Conservation (phyloP, 2,113 vertebrate genomes). For the Morone chrysops region DNA sequence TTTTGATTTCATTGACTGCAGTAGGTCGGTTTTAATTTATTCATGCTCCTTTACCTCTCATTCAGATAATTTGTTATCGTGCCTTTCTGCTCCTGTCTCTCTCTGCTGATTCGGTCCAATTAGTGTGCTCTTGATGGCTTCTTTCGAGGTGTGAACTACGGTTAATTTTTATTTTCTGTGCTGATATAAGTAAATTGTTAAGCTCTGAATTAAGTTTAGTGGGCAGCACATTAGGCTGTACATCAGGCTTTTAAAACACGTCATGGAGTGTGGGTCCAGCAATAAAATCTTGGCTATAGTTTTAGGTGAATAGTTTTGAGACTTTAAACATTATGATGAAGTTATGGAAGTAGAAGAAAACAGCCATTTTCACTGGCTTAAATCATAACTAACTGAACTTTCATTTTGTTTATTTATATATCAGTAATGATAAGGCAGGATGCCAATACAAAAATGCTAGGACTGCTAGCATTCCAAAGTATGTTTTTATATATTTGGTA, state of each 20-base stretch:
- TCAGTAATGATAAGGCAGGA: constrained; percentile 1
- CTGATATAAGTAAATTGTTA: constrained; percentile 25
- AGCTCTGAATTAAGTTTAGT: neutral
- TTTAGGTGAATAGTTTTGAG: neutral
- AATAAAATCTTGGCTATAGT: neutral
- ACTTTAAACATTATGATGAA: neutral
- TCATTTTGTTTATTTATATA: constrained; percentile 11
- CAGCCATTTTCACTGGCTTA: constrained; percentile 5
- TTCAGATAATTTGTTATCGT: constrained; percentile 56
- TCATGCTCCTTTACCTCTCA: constrained; percentile 51
- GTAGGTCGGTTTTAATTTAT: constrained; percentile 58
- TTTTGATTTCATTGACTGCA: constrained; percentile 63
- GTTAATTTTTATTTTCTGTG: neutral
- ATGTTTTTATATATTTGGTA: constrained; percentile 14
- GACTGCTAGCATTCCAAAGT: too few species aligned
- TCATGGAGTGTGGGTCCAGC: neutral
- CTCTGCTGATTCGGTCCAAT: constrained; percentile 38
- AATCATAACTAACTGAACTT: neutral
- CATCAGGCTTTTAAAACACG: neutral
- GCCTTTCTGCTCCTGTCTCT: constrained; percentile 8
- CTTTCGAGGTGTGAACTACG: constrained; percentile 4
- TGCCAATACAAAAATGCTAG: constrained; percentile 12
- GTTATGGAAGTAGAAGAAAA: neutral
- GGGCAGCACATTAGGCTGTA: neutral
- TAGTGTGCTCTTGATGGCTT: constrained; percentile 26